phyloP scores from a whole-genome alignment of 2,888 invertebrate species.

The Alcis repandata region DNA sequence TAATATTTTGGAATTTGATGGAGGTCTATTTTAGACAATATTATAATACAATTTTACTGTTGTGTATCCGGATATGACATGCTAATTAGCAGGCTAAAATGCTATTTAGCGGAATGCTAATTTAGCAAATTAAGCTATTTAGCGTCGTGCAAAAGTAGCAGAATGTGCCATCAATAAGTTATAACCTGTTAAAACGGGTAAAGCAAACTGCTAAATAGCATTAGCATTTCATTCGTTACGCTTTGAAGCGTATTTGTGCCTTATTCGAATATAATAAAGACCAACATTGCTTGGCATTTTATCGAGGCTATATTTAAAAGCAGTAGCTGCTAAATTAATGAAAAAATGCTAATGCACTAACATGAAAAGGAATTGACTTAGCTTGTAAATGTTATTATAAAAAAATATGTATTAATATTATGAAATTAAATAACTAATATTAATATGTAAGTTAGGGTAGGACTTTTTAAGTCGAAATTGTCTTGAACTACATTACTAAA shows the following conservation, averaged over 20 bases:
- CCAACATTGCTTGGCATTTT: constrained; percentile 5
- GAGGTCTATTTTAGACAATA: neutral
- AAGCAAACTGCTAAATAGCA: constrained; percentile 3
- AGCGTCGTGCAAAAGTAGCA: no score
- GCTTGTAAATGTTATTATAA: neutral
- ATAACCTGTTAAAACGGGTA: neutral
- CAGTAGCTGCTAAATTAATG: neutral
- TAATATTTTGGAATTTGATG: neutral
- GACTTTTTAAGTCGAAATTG: constrained; percentile 7
- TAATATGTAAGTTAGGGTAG: no score
- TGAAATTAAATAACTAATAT: no score
- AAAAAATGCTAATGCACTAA: constrained; percentile 12
- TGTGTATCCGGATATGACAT: constrained; percentile 1
- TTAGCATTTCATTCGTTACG: neutral
- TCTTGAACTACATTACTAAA: no score
- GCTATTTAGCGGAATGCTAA: neutral
- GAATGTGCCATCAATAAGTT: neutral
- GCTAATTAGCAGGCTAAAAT: neutral
- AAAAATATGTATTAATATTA: neutral
- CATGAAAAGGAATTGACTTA: constrained; percentile 28
- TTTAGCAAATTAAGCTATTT: no score
- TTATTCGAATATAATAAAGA: constrained; percentile 8
- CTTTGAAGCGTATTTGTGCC: constrained; percentile 14
- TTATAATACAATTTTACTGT: neutral
- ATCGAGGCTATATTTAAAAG: constrained; percentile 1